Evolutionary conservation across 2,113 vertebrate species (phyloP).

Genomic region (Pteronura brasiliensis): DNA sequence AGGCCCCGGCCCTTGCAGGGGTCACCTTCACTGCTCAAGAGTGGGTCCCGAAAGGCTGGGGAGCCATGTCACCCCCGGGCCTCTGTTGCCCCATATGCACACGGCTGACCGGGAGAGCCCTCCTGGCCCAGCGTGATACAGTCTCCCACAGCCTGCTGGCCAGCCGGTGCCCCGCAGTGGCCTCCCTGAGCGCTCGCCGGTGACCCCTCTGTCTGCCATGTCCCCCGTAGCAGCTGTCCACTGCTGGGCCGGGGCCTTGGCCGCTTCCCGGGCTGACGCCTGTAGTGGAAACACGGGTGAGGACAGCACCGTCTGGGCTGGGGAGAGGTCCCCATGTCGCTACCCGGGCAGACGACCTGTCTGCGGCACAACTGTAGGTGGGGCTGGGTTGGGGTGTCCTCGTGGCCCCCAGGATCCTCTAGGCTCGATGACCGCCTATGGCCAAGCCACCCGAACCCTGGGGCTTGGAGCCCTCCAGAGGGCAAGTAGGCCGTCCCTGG

Average conservation of each 20-base stretch:
- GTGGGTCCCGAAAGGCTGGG: neutral
- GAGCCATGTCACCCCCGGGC: fast-evolving
- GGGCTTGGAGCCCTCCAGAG: neutral
- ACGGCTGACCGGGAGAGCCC: no score
- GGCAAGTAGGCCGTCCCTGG: neutral
- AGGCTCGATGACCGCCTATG: fast-evolving
- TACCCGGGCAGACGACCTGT: neutral
- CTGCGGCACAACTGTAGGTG: neutral
- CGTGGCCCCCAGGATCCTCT: neutral
- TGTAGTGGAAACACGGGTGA: fast-evolving
- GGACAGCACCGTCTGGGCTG: neutral
- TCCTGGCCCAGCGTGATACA: fast-evolving
- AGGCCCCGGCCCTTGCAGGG: neutral
- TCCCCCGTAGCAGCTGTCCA: fast-evolving
- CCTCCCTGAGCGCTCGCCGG: fast-evolving
- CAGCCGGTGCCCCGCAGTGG: neutral
- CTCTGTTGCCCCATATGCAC: neutral
- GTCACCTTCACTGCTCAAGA: neutral
- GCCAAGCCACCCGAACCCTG: fast-evolving
- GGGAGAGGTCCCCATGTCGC: neutral
- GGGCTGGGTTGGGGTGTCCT: neutral
- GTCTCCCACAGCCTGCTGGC: neutral
- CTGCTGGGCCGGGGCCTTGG: neutral
- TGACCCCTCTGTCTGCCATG: neutral
- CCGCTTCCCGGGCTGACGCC: fast-evolving